These are phyloP conservation scores for Hesperophylax magnus DNA, from an alignment of 1,140 invertebrate genomes.

Conservation along the genomic window DNA sequence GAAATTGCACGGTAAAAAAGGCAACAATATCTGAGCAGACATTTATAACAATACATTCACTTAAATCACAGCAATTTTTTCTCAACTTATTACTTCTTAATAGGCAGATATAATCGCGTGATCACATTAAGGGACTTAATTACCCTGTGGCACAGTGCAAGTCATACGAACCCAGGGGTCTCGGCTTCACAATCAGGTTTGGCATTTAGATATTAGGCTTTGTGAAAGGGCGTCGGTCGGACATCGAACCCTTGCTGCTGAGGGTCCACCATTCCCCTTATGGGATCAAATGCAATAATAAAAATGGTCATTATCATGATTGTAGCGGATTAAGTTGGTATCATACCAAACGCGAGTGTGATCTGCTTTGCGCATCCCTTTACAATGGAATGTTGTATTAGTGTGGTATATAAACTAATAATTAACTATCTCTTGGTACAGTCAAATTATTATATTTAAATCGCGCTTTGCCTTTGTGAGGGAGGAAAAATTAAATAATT, in stretches of 20 bases:
- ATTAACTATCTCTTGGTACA: too few relatives aligned
- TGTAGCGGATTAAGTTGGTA: slow-evolving; percentile 53
- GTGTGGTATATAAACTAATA: too few relatives aligned
- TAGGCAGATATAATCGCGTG: slow-evolving; percentile 32
- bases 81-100: slow-evolving; percentile 25
- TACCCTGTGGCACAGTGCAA: slow-evolving; percentile 12
- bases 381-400: slow-evolving; percentile 2
- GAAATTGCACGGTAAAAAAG: neutral
- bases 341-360: slow-evolving; percentile 22
- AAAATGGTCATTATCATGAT: slow-evolving; percentile 57
- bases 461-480: too few relatives aligned
- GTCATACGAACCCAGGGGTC: slow-evolving; percentile 12
- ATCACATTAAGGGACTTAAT: slow-evolving; percentile 41
- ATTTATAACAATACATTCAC: neutral
- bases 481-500: too few relatives aligned
- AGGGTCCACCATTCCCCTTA: slow-evolving; percentile 21
- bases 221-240: slow-evolving; percentile 47
- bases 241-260: slow-evolving; percentile 25
- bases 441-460: too few relatives aligned
- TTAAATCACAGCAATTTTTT: neutral
- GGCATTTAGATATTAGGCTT: slow-evolving; percentile 44
- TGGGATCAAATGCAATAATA: slow-evolving; percentile 53
- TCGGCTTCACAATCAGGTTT: slow-evolving; percentile 44
- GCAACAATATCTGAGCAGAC: neutral
- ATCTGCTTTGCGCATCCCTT: slow-evolving; percentile 27